These are phyloP conservation scores for Meganola albula DNA, from an alignment of 2,888 invertebrate genomes.

Conservation along the genomic window DNA sequence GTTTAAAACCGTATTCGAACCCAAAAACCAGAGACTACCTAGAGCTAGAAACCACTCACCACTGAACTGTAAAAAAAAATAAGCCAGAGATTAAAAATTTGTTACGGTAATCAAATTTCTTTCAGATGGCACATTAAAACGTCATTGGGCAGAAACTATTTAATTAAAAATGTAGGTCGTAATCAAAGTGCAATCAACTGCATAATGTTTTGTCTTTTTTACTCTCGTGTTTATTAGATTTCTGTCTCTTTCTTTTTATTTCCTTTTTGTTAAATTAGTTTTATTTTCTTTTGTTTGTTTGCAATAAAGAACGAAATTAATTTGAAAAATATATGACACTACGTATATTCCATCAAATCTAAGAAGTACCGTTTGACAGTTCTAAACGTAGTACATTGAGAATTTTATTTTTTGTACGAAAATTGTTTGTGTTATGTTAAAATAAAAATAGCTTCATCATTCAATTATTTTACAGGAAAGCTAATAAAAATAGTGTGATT, in stretches of 20 bases:
- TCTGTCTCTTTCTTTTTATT: constrained; percentile 13
- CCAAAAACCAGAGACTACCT: too few relatives aligned
- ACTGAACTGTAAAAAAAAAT: too few relatives aligned
- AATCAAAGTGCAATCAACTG: constrained; percentile 31
- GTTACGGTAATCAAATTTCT: constrained; percentile 10
- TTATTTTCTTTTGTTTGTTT: not conserved
- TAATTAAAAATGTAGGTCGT: constrained; percentile 22
- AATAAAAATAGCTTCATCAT: too few relatives aligned
- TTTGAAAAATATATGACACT: too few relatives aligned
- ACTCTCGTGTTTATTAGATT: constrained; percentile 2
- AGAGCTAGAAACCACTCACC: too few relatives aligned
- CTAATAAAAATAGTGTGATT: too few relatives aligned
- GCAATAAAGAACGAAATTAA: not conserved
- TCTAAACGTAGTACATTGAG: too few relatives aligned
- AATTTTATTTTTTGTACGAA: too few relatives aligned
- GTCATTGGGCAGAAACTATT: constrained; percentile 19
- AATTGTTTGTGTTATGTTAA: too few relatives aligned
- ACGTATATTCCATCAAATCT: too few relatives aligned
- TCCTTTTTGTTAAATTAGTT: not conserved
- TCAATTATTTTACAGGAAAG: too few relatives aligned
- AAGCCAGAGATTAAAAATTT: constrained; percentile 9
- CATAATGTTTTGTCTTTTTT: constrained; percentile 9
- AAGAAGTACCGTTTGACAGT: too few relatives aligned
- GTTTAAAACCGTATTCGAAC: not conserved
- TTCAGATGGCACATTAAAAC: constrained; percentile 16